A percentile compares a stretch with the other conserved stretches of the same genome.
phyloP scores from a whole-genome alignment of 2,113 vertebrate species.

The Azemiops feae region DNA sequence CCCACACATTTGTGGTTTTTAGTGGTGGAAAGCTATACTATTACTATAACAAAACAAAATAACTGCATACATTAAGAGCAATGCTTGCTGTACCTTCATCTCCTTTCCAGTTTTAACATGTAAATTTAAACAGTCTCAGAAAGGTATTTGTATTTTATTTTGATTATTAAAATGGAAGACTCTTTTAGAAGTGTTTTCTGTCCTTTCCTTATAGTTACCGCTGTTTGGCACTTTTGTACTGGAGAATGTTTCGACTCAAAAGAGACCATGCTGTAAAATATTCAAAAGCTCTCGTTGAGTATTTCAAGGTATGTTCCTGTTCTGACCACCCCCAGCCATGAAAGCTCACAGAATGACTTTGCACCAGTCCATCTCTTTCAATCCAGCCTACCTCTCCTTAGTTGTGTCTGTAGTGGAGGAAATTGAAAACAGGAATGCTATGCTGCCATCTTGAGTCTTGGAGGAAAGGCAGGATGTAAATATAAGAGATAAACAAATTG shows the following conservation, averaged over 20 bases:
- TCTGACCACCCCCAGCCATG: neutral
- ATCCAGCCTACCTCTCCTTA: neutral
- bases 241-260: conserved; percentile 97
- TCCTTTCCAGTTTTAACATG: neutral
- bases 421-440: neutral
- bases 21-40: neutral
- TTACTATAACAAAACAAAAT: neutral
- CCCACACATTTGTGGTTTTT: neutral
- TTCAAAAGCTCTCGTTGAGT: conserved; percentile 93
- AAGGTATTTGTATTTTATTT: neutral
- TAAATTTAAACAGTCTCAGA: neutral
- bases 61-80: neutral
- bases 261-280: conserved; percentile 96
- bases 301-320: conserved; percentile 86
- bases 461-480: neutral
- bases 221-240: conserved; percentile 95
- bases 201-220: conserved; percentile 79
- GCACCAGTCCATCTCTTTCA: neutral
- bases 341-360: neutral
- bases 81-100: neutral
- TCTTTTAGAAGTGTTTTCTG: conserved; percentile 23
- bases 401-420: neutral
- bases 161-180: neutral
- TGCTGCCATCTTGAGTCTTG: neutral
- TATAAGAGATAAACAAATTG: neutral